Evolutionary conservation across 2,113 vertebrate species (phyloP).

Genomic region (Polypterus bichir): DNA sequence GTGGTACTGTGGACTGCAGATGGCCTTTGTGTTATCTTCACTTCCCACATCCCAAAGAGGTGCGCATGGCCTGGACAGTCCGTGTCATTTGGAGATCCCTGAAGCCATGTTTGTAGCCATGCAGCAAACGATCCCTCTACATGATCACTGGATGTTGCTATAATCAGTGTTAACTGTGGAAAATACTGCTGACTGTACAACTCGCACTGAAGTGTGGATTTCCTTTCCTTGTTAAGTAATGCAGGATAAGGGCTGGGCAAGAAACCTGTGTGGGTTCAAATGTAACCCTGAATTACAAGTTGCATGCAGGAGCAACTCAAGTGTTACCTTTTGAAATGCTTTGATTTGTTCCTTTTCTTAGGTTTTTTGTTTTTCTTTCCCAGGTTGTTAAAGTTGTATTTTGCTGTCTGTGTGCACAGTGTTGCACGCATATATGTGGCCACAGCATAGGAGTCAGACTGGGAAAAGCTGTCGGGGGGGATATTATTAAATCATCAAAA

Average conservation of each 20-base stretch:
- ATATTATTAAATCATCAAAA: constrained; percentile 25
- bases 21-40: constrained; percentile 85
- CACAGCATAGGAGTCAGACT: constrained; percentile 29
- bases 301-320: constrained; percentile 18
- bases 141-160: constrained; percentile 48
- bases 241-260: constrained; percentile 34
- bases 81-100: constrained; percentile 62
- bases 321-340: constrained; percentile 16
- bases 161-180: constrained; percentile 58
- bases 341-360: constrained; percentile 21
- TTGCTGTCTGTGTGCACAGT: no score
- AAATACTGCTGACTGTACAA: constrained; percentile 53
- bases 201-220: constrained; percentile 39
- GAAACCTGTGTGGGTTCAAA: background rate
- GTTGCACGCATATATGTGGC: no score
- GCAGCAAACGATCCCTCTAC: constrained; percentile 27
- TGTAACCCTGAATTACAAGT: background rate
- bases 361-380: no score
- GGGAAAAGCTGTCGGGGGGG: constrained; percentile 45
- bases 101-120: constrained; percentile 74
- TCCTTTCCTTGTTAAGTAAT: constrained; percentile 14
- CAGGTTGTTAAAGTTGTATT: no score
- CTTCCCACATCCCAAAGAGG: constrained; percentile 91
- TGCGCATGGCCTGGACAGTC: constrained; percentile 69
- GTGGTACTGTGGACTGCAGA: constrained; percentile 71